Evolutionary conservation across 1,140 invertebrate species (phyloP), one percentile per base, ranked within the genome.

Genomic region (Aethina tumida): DNA sequence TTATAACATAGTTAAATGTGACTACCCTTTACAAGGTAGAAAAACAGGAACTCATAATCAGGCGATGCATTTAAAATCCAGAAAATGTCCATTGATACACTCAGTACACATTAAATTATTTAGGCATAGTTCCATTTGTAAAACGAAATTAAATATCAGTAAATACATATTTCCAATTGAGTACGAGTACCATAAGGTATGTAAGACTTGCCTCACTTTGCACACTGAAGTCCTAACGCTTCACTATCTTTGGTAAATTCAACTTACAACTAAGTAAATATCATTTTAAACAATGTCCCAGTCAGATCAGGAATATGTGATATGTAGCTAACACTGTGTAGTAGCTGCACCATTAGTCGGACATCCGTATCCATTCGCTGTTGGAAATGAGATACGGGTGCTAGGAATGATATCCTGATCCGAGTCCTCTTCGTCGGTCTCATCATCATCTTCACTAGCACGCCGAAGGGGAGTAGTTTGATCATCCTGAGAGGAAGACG

Each of bases 291-390:
- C n/a, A 32, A 32, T n/a, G 30, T 9, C 18, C 30, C 17, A 43
- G 30, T 27, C 27, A 18, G 10, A 39, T 27, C 22, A 14, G 12
- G 24, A 38, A 22, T n/a, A 21, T 21, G 27, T 48, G 48, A 47
- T 48, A 45, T 48, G 42, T 43, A 39, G 36, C 47, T 51, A 55
- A 41, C 49, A 49, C 32, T 50, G 55, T 17, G 44, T 55, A 36
- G 50, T 52, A 29, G 53, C 54, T 27, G 53, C 53, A 42, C 57
- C 59, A 43, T 60, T 63, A 16, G 49, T 52, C 2, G 50, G 46
- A 31, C 47, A 43, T 16, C 43, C 55, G 40, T 54, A 63, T 25
- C 59, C 63, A 36, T 62, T 64, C 14, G 55, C 56, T 15, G 57
- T 58, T 14, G 46, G 38, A 3, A 42, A 31, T 53, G 50, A 12